Percentiles rank a stretch among this genome's conserved stretches.
These are phyloP conservation scores for Musca domestica DNA, from an alignment of 1,140 invertebrate genomes.

Conservation along the genomic window DNA sequence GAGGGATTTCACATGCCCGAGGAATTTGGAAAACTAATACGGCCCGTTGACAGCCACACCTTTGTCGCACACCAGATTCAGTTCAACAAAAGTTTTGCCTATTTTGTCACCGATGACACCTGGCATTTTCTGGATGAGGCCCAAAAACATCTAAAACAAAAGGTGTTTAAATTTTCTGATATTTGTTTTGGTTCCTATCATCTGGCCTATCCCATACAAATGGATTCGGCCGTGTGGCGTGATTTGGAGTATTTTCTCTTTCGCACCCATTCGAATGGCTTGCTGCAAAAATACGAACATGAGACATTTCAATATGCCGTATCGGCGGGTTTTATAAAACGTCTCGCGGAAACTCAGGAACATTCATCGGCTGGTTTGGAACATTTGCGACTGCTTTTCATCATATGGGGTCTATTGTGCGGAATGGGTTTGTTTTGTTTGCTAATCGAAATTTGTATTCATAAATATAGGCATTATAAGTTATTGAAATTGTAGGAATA, in stretches of 20 bases:
- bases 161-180: conserved; percentile 37
- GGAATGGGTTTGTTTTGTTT: too few species aligned
- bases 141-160: conserved; percentile 38
- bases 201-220: conserved; percentile 21
- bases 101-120: conserved; percentile 40
- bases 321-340: conserved; percentile 34
- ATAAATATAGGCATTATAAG: too few species aligned
- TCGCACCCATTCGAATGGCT: conserved; percentile 25
- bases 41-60: conserved; percentile 35
- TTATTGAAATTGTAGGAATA: too few species aligned
- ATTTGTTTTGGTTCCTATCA: conserved; percentile 26
- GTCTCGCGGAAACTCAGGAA: neutral
- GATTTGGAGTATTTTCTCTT: conserved; percentile 21
- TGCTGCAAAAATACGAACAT: conserved; percentile 37
- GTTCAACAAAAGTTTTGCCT: conserved; percentile 38
- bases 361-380: too few species aligned
- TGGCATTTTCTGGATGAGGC: conserved; percentile 41
- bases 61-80: conserved; percentile 34
- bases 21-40: conserved; percentile 33
- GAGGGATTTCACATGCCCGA: conserved; percentile 31
- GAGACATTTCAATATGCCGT: conserved; percentile 38
- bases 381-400: too few species aligned
- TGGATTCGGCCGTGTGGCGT: conserved; percentile 12
- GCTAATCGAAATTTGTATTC: too few species aligned
- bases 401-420: too few species aligned